Evolutionary conservation across 2,888 invertebrate genomes (phyloP).

Genomic region (Fabriciana adippe): DNA sequence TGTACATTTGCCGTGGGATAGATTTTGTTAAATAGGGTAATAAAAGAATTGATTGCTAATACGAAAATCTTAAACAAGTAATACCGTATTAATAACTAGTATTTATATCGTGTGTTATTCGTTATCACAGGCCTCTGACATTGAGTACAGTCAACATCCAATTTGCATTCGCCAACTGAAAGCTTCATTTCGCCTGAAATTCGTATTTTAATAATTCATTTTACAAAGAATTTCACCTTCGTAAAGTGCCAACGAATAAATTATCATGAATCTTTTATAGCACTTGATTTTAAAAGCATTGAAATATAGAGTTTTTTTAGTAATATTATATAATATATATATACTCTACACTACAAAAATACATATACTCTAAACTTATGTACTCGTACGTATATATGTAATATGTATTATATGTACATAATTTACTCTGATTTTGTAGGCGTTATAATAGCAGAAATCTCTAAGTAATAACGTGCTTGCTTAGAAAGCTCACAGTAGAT

Average conservation of each 20-base stretch:
- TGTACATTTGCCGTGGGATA: no score
- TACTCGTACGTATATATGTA: no score
- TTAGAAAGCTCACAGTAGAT: no score
- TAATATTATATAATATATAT: no score
- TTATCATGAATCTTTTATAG: slow-evolving; percentile 24
- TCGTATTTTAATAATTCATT: slow-evolving; percentile 34
- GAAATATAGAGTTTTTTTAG: no score
- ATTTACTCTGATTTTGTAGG: no score
- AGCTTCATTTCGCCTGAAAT: slow-evolving; percentile 22
- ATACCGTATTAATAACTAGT: neutral
- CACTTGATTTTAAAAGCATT: slow-evolving; percentile 13
- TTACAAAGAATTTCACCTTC: slow-evolving; percentile 23
- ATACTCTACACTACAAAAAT: no score
- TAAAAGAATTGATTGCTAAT: neutral
- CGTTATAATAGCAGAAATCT: no score
- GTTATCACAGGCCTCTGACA: slow-evolving; percentile 18
- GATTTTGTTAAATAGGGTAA: no score
- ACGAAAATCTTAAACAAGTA: neutral
- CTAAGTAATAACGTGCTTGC: no score
- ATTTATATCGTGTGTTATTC: slow-evolving; percentile 1
- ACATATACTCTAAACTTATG: no score
- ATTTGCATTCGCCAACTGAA: slow-evolving; percentile 34
- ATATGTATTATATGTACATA: no score
- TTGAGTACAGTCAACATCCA: slow-evolving; percentile 20
- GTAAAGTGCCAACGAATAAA: slow-evolving; percentile 19